Base-by-base conservation (phyloP, 2,113 vertebrate species). In the Platysteira castanea region DNA sequence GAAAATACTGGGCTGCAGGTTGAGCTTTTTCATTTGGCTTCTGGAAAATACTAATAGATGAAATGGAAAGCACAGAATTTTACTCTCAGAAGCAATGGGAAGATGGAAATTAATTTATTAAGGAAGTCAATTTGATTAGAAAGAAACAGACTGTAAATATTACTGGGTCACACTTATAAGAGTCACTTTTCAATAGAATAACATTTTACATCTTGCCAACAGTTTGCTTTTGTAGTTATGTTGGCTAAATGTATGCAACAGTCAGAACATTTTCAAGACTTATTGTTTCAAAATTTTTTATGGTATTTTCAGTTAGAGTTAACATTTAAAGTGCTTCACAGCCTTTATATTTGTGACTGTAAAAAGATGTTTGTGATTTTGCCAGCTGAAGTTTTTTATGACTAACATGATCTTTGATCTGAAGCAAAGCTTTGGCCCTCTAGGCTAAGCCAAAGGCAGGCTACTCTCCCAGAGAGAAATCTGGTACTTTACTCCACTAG, bases 341-440 rank as follows among this genome's bases (percentile, higher is more conserved):
- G 68, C 30, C 39, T 91, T 86, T 67, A 70, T 13, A 76, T 74
- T 78, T 94, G 28, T 69, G 59, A 83, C 44, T 5, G 2, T 63
- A 94, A 82, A 90, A 94, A 90, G 23, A n/a, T 35, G 46, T 12
- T 79, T 76, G 30, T 50, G 37, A 56, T 90, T 94, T 89, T 89
- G n/a, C 78, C 87, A 95, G 70, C 39, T 82, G 28, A 92, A 70
- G 17, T 42, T 90, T 90, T 91, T 82, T 87, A 61, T 56, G 53
- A 94, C 93, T 93, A 87, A 83, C 37, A 21, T 39, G 33, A 74
- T 93, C 42, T 84, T 82, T 92, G 79, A 86, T 91, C 28, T 93
- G 56, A 90, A 77, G 50, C 52, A 95, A 87, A 84, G 37, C 19
- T 78, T 94, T 18, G 18, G 33, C 46, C 42, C 61, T 81, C 9